Evolutionary conservation across 1,140 invertebrate genomes (phyloP).

Genomic region (Drosophila bifasciata): DNA sequence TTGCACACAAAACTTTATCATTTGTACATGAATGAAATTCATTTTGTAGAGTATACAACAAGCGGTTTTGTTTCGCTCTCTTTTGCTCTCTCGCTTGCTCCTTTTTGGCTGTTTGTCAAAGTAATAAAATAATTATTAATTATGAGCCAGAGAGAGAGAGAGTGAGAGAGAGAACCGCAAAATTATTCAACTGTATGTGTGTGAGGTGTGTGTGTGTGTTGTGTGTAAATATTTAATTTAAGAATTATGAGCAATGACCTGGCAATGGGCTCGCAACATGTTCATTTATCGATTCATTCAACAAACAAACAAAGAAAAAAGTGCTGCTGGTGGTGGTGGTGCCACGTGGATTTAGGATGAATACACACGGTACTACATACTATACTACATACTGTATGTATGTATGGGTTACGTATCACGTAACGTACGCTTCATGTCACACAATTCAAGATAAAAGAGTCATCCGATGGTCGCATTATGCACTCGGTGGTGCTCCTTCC

Average conservation of each 20-base stretch:
- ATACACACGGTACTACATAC: too few species aligned
- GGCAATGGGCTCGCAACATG: constrained; percentile 31
- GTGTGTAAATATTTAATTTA: constrained; percentile 53
- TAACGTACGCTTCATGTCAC: neutral
- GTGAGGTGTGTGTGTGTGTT: constrained; percentile 25
- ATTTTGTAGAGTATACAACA: too few species aligned
- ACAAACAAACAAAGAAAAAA: too few species aligned
- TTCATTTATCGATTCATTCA: constrained; percentile 39
- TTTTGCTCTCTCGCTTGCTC: too few species aligned
- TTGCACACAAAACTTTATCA: too few species aligned
- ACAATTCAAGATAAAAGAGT: neutral
- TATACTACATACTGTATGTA: too few species aligned
- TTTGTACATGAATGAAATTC: too few species aligned
- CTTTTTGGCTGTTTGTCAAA: constrained; percentile 22
- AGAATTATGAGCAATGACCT: constrained; percentile 30
- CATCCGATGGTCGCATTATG: constrained; percentile 12
- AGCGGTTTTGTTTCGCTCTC: too few species aligned
- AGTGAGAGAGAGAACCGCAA: constrained; percentile 14
- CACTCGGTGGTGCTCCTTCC: constrained; percentile 19
- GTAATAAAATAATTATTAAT: constrained; percentile 62
- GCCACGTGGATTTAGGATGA: too few species aligned
- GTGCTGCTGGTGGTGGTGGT: too few species aligned
- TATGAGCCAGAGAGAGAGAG: neutral
- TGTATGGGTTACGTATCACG: too few species aligned
- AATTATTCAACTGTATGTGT: constrained; percentile 8